These are phyloP conservation scores for Melanotaenia duboulayi DNA, from an alignment of 2,113 vertebrate genomes.

Conservation along the genomic window DNA sequence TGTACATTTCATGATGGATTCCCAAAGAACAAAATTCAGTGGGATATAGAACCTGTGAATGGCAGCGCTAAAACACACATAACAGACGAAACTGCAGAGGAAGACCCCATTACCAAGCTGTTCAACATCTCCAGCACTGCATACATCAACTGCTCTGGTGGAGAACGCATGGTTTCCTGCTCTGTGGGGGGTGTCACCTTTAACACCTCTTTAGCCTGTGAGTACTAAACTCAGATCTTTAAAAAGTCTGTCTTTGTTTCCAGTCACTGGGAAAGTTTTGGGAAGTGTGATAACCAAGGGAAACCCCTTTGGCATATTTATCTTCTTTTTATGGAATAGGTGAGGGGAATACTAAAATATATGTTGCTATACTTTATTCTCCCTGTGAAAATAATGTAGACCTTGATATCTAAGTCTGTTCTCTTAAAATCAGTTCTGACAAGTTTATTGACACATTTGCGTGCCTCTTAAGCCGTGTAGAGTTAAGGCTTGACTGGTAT, in stretches of 20 bases:
- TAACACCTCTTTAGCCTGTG: slow-evolving; percentile 32
- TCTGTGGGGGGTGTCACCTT: slow-evolving; percentile 33
- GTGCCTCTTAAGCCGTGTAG: too few species aligned
- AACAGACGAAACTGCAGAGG: not conserved
- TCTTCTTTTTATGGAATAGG: not conserved
- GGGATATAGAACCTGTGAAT: not conserved
- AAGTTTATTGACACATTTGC: too few species aligned
- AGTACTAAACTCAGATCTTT: slow-evolving; percentile 34
- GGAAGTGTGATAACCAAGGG: slow-evolving; percentile 35
- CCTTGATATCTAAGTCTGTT: too few species aligned
- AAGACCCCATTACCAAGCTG: not conserved
- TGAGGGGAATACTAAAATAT: too few species aligned
- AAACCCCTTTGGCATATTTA: slow-evolving; percentile 18
- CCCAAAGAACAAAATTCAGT: not conserved
- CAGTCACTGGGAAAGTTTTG: slow-evolving; percentile 19
- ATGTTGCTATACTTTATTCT: too few species aligned
- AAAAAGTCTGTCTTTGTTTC: not conserved
- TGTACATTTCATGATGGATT: slow-evolving; percentile 61
- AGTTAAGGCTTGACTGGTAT: too few species aligned
- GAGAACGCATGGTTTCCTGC: slow-evolving; percentile 38
- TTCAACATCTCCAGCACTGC: slow-evolving; percentile 27
- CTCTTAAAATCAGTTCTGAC: too few species aligned
- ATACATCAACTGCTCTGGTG: slow-evolving; percentile 40
- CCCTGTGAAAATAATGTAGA: too few species aligned
- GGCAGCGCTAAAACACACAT: not conserved